Conservation (phyloP, 1,140 invertebrate species). For the Copidosoma floridanum region DNA sequence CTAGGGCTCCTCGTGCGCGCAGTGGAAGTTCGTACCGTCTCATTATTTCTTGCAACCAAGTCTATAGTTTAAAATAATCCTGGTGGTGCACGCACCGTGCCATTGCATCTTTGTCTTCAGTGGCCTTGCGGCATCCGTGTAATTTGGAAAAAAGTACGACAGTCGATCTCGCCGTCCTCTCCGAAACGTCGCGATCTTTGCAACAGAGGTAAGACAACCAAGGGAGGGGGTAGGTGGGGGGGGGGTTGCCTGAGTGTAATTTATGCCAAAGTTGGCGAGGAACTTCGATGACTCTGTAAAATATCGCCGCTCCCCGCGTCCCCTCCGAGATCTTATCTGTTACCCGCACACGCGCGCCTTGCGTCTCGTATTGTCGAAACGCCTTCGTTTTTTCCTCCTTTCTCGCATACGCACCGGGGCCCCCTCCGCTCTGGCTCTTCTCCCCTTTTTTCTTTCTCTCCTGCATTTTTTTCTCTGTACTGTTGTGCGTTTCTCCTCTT, state of each 20-base stretch:
- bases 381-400: conserved; percentile 35
- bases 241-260: conserved; percentile 35
- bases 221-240: neutral
- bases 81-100: too few species aligned
- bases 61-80: too few species aligned
- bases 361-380: conserved; percentile 38
- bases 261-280: conserved; percentile 50
- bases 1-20: too few species aligned
- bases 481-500: conserved; percentile 5
- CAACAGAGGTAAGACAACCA: too few species aligned
- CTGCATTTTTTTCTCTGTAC: too few species aligned
- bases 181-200: too few species aligned
- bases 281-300: conserved; percentile 53
- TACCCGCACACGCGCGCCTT: conserved; percentile 29
- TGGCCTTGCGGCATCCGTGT: too few species aligned
- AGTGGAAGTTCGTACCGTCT: too few species aligned
- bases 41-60: too few species aligned
- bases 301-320: conserved; percentile 49
- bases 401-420: conserved; percentile 20
- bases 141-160: too few species aligned
- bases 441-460: neutral
- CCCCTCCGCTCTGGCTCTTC: neutral
- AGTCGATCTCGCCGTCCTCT: too few species aligned
- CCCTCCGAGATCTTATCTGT: conserved; percentile 45
- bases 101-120: too few species aligned